Evolutionary conservation across 1,140 invertebrate species (phyloP), one percentile per base, ranked within the genome.

Genomic region (Papilio glaucus): DNA sequence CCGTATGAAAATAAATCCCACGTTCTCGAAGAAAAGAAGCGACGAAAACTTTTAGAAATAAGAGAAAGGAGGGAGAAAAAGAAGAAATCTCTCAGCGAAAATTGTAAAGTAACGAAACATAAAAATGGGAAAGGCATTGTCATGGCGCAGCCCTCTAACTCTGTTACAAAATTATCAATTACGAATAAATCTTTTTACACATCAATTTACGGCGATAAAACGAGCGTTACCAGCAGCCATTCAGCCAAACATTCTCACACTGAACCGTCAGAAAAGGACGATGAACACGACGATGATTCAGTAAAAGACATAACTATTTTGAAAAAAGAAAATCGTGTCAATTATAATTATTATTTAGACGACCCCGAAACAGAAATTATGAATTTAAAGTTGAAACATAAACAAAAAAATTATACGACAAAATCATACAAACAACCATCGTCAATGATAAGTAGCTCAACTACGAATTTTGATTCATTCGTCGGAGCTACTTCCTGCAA

Each of bases 161-260:
- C 91, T 12, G 90, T 92, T 8, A 92, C 90, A 3, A 89, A 89
- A 78, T 69, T 93, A 29, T 91, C 90, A 24, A 91, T 93, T 37
- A 88, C 87, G 1, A 92, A 91, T 72, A 93, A 93, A 75, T 87
- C 89, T 8, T 92, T 92, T 78, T 91, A 93, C 65, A 86, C 90
- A 76, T 92, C 89, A 26, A 92, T 93, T 71, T 92, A 90, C 67
- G 91, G 89, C 0, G 81, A 89, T 61, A 74, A 70, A 38, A 18
- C 69, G 18, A 77, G 79, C 37, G 9, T 73, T 0, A 74, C 80
- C 61, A 72, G 24, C 12, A 81, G 82, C 68, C 72, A 77, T 70
- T 39, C 4, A 29, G 80, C 78, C 68, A 82, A 77, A 74, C 26
- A 49, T 53, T 42, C 63, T n/a, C 24, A 49, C 24, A 29, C 12